These are phyloP conservation scores for Porites evermanni DNA, from an alignment of 92 coral and sea anemone species.

Conservation along the genomic window DNA sequence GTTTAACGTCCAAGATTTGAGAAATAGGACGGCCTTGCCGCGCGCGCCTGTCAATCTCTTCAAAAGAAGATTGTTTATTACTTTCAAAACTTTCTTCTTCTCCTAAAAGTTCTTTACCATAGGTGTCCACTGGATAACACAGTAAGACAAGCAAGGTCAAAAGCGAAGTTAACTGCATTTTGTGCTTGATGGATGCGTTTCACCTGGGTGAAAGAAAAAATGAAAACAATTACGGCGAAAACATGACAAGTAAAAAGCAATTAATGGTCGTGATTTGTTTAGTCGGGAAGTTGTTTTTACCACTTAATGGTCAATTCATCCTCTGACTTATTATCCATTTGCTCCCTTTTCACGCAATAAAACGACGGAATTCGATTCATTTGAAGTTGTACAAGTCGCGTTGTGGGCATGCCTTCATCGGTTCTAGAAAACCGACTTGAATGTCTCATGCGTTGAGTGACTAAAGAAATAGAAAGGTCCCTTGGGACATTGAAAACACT, in stretches of 20 bases:
- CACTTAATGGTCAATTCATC: slow-evolving; percentile 43
- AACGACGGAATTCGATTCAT: slow-evolving; percentile 38
- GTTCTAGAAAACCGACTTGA: slow-evolving; percentile 11
- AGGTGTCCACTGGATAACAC: neutral
- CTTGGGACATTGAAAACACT: slow-evolving; percentile 47
- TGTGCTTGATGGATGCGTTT: slow-evolving; percentile 42
- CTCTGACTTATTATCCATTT: slow-evolving; percentile 8
- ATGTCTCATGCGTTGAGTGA: slow-evolving; percentile 43
- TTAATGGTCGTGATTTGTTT: slow-evolving; percentile 76
- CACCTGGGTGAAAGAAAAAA: slow-evolving; percentile 67
- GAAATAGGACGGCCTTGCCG: slow-evolving; percentile 72
- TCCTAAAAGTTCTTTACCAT: neutral
- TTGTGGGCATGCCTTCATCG: slow-evolving; percentile 62
- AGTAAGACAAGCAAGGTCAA: slow-evolving; percentile 6
- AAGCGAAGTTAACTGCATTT: slow-evolving; percentile 47
- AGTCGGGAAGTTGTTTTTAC: slow-evolving; percentile 53
- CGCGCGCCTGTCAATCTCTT: slow-evolving; percentile 39
- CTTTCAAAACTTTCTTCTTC: slow-evolving; percentile 26
- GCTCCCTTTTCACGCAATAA: neutral
- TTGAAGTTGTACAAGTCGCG: slow-evolving; percentile 3
- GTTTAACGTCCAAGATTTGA: slow-evolving; percentile 72
- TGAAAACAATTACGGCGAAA: slow-evolving; percentile 64
- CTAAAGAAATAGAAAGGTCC: slow-evolving; percentile 58
- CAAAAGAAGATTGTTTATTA: slow-evolving; percentile 44
- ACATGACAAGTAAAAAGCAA: slow-evolving; percentile 86